These are phyloP conservation scores for Leptopilina syphax DNA, from an alignment of 2,888 invertebrate species.

Conservation along the genomic window DNA sequence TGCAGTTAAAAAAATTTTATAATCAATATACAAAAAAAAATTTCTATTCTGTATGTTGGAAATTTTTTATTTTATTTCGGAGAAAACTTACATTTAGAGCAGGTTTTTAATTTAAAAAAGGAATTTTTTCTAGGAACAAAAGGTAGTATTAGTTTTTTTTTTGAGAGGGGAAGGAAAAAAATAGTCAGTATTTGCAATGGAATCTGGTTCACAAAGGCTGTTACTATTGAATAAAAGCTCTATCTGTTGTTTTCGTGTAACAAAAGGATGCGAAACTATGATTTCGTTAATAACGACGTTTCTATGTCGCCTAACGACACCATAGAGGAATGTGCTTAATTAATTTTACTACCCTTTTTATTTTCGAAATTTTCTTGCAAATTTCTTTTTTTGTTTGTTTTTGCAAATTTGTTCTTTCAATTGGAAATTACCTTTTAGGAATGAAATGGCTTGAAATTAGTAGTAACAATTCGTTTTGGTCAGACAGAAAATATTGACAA, in stretches of 20 bases:
- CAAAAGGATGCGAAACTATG: conserved; percentile 2
- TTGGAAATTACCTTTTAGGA: too few relatives aligned
- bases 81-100: neutral
- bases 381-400: too few relatives aligned
- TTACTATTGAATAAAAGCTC: conserved; percentile 27
- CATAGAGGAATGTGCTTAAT: conserved; percentile 13
- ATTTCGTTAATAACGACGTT: conserved; percentile 11
- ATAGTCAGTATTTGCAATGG: conserved; percentile 5
- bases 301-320: conserved; percentile 24
- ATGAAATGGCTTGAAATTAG: too few relatives aligned
- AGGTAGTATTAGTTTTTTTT: neutral
- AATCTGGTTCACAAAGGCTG: conserved; percentile 25
- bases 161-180: neutral
- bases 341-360: neutral
- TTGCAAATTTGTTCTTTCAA: too few relatives aligned
- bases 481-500: too few relatives aligned
- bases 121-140: neutral
- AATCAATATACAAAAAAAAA: too few relatives aligned
- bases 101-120: neutral
- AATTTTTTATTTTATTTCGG: too few relatives aligned
- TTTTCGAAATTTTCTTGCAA: too few relatives aligned
- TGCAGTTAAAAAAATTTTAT: too few relatives aligned
- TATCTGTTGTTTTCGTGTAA: conserved; percentile 12
- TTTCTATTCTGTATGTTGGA: too few relatives aligned
- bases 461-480: too few relatives aligned